These are phyloP conservation scores for Melieria omissa DNA, from an alignment of 2,888 invertebrate species.

Conservation along the genomic window DNA sequence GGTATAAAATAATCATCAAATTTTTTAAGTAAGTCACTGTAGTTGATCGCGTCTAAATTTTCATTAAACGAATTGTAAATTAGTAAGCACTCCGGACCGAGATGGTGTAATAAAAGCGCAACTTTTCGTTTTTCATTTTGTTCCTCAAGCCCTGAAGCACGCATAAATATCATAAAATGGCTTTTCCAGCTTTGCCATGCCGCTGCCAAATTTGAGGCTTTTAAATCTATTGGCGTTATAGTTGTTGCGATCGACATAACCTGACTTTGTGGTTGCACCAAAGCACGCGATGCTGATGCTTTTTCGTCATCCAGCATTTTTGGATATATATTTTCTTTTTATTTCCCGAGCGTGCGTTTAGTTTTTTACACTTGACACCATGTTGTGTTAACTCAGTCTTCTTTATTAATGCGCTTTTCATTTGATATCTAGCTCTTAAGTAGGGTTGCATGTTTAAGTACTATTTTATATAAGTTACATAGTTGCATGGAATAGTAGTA, in stretches of 20 bases:
- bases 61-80: constrained; percentile 43
- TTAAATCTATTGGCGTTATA: constrained; percentile 36
- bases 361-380: constrained; percentile 30
- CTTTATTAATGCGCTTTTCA: too few relatives aligned
- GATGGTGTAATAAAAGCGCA: constrained; percentile 33
- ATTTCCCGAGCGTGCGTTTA: not conserved
- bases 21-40: constrained; percentile 29
- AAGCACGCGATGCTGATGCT: not conserved
- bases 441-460: too few relatives aligned
- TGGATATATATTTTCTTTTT: not conserved
- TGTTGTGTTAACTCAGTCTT: constrained; percentile 17
- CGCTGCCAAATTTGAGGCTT: constrained; percentile 28
- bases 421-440: too few relatives aligned
- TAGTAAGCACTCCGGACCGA: constrained; percentile 28
- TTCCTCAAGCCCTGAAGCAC: constrained; percentile 37
- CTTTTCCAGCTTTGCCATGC: constrained; percentile 41
- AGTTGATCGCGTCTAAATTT: constrained; percentile 35
- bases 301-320: not conserved
- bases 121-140: constrained; percentile 28
- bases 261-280: not conserved
- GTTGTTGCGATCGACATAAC: not conserved
- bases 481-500: too few relatives aligned
- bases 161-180: constrained; percentile 42
- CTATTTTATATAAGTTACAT: too few relatives aligned
- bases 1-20: too few relatives aligned